Evolutionary conservation across 2,797 vertebrate genomes (phyloP), one percentile per base, ranked within the genome.

Genomic region (Atherinosoma microstoma): DNA sequence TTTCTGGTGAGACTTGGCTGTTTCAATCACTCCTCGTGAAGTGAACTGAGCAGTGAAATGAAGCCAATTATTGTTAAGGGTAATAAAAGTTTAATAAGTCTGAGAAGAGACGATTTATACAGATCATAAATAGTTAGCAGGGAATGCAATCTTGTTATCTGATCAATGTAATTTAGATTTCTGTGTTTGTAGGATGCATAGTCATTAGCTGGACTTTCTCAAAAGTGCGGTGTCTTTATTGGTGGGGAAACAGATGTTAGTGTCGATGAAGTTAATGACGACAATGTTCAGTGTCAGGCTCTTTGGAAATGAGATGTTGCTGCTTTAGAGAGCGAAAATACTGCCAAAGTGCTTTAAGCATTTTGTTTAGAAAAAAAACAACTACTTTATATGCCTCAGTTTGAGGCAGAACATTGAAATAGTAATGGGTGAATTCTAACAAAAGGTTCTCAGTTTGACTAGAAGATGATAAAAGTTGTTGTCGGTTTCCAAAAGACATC

Each of bases 11-110:
- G 30, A 54, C 65, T 42, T 16, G 45, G 5, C 73, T 11, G 34
- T 70, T 73, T 51, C 60, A 22, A 38, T 30, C 35, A 30, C 22
- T 56, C 49, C 67, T 59, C 63, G n/a, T 70, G 0, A 84, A 76
- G 35, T 56, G 58, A 65, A 75, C 8, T 45, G 72, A 84, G 58
- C 49, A 32, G 58, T 73, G 49, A 82, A 79, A 82, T 70, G 1
- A 66, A 38, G 67, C 60, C 45, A 22, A n/a, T 61, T 66, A 79
- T 59, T 30, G 35, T 67, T 65, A 59, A 24, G 47, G 59, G 32
- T 32, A 57, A 56, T 42, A 65, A 61, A 51, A 34, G 42, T 22
- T 24, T 13, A 6, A 54, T 64, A 12, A 27, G 12, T 1, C 34
- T 58, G 65, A 12, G 36, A 40, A 15, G 16, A 34, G 15, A 34